A percentile compares a stretch with the other conserved stretches of the same genome.
These are phyloP conservation scores for Falco concolor DNA, from an alignment of 2,797 vertebrate species.

Conservation along the genomic window DNA sequence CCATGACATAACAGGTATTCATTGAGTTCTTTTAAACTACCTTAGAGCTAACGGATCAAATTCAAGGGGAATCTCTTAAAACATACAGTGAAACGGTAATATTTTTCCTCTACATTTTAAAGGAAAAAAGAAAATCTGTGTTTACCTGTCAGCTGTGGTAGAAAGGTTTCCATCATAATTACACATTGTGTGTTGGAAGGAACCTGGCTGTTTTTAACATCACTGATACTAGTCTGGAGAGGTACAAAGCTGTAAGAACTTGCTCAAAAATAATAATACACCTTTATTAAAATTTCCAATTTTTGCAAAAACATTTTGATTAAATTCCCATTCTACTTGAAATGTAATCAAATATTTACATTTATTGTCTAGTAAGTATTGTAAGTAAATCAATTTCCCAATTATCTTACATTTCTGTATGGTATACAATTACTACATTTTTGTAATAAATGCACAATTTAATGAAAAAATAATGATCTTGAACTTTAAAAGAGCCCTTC, in stretches of 20 bases:
- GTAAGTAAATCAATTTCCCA: constrained; percentile 27
- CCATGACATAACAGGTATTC: not conserved
- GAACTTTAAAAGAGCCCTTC: constrained; percentile 51
- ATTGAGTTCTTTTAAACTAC: not conserved
- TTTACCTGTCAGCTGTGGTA: constrained; percentile 3
- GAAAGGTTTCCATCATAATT: constrained; percentile 10
- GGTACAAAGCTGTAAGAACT: not conserved
- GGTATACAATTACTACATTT: not conserved
- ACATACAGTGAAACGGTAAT: not conserved
- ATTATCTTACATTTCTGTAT: constrained; percentile 7
- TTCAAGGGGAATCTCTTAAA: not conserved
- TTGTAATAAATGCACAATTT: constrained; percentile 40
- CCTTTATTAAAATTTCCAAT: constrained; percentile 8
- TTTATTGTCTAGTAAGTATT: constrained; percentile 13
- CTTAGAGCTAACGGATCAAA: not conserved
- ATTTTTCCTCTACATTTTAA: not conserved
- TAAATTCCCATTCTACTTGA: constrained; percentile 14
- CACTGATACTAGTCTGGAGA: not conserved
- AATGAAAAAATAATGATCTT: constrained; percentile 56
- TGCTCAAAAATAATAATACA: constrained; percentile 21
- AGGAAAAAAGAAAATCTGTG: not conserved
- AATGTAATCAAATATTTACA: constrained; percentile 45
- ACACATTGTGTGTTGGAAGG: not conserved
- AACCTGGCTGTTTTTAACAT: not conserved
- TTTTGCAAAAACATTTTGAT: constrained; percentile 22